Evolutionary conservation across 2,113 vertebrate species (phyloP).

Genomic region (Eublepharis macularius): DNA sequence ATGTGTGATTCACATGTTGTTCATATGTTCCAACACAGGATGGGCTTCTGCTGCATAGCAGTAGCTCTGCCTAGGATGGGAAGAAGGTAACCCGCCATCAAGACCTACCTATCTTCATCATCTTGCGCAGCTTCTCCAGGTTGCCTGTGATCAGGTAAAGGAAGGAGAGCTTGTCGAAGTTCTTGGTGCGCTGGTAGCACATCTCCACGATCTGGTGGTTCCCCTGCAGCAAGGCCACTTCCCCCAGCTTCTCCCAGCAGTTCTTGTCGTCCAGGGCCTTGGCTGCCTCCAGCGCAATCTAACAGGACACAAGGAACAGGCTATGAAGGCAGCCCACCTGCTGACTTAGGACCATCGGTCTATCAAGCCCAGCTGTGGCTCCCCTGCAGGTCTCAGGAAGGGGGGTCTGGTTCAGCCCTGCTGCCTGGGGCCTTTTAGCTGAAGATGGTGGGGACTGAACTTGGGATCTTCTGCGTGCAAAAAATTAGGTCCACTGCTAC

Average conservation of each 20-base stretch:
- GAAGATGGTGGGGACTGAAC: too few species aligned
- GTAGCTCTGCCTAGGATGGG: accelerated
- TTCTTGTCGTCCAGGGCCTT: slow-evolving; percentile 93
- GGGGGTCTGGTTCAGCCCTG: too few species aligned
- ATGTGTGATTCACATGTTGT: too few species aligned
- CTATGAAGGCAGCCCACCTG: neutral
- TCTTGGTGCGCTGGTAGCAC: slow-evolving; percentile 99
- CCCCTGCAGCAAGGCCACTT: slow-evolving; percentile 91
- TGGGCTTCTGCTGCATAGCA: too few species aligned
- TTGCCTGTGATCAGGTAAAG: slow-evolving; percentile 97
- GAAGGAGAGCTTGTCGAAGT: slow-evolving; percentile 96
- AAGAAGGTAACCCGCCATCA: accelerated
- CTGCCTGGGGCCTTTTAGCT: too few species aligned
- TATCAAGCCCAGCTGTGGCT: too few species aligned
- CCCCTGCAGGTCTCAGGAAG: too few species aligned
- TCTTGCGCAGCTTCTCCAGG: slow-evolving; percentile 94
- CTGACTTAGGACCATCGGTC: neutral
- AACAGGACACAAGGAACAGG: neutral
- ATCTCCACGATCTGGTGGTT: slow-evolving; percentile 99
- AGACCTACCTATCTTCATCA: slow-evolving; percentile 96
- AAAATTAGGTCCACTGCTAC: too few species aligned
- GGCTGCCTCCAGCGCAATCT: slow-evolving; percentile 94
- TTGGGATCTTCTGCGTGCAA: too few species aligned
- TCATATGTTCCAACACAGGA: too few species aligned
- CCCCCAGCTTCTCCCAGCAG: slow-evolving; percentile 96